Conservation (phyloP, 1,140 invertebrate genomes). For the Adoxophyes honmai region DNA sequence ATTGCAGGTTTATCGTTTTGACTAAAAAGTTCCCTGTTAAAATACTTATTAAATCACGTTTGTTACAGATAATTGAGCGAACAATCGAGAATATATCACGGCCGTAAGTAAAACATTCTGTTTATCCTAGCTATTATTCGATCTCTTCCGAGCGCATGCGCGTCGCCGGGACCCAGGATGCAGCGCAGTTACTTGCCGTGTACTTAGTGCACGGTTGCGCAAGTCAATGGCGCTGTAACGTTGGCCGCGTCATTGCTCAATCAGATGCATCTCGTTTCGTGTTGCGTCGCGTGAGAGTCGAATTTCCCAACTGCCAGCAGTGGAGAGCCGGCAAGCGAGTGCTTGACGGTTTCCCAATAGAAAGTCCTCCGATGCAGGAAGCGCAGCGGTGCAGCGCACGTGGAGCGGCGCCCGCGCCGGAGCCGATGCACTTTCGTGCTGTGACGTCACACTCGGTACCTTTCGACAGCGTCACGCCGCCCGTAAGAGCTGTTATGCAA, state of each 20-base stretch:
- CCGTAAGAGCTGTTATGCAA: constrained; percentile 73
- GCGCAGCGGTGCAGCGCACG: constrained; percentile 53
- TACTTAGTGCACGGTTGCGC: constrained; percentile 37
- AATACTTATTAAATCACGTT: background rate
- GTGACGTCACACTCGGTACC: constrained; percentile 66
- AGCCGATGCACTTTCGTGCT: constrained; percentile 71
- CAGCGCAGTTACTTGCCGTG: background rate
- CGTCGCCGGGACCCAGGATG: background rate
- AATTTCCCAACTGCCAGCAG: constrained; percentile 55
- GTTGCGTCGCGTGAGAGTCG: constrained; percentile 54
- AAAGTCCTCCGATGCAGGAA: constrained; percentile 72
- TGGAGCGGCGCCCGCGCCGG: constrained; percentile 44
- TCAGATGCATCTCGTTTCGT: constrained; percentile 63
- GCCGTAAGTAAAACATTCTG: background rate
- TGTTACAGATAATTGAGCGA: constrained; percentile 7
- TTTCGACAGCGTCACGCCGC: constrained; percentile 73
- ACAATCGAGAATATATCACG: background rate
- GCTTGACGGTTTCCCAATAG: constrained; percentile 67
- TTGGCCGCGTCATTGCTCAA: constrained; percentile 56
- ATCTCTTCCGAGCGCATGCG: background rate
- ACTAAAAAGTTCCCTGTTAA: background rate
- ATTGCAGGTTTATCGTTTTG: too few relatives aligned
- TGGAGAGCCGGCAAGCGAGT: constrained; percentile 42
- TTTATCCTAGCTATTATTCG: background rate
- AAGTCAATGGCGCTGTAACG: constrained; percentile 46